Percentiles rank a stretch among this genome's conserved stretches.
Evolutionary conservation across 2,888 invertebrate genomes (phyloP).

Genomic region (Ceratothoa steindachneri): DNA sequence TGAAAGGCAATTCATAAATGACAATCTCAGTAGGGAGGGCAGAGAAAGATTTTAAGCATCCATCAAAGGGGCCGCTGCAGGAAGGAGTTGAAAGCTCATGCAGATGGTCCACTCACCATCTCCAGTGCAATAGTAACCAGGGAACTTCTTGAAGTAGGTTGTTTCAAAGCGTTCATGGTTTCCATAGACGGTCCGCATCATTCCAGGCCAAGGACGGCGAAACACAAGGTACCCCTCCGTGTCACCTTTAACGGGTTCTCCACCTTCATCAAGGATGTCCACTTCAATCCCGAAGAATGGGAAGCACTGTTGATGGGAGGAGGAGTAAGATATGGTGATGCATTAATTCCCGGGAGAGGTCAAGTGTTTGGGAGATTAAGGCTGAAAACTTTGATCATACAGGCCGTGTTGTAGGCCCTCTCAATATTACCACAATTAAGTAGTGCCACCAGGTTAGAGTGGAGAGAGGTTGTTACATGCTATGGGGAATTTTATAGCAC

Average conservation of each 20-base stretch:
- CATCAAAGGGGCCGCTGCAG: no score
- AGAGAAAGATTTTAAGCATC: no score
- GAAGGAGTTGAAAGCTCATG: no score
- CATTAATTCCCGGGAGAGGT: no score
- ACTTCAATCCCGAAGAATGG: slow-evolving; percentile 97
- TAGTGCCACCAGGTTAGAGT: neutral
- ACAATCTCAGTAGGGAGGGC: no score
- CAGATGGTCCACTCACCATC: no score
- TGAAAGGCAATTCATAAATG: no score
- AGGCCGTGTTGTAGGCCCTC: no score
- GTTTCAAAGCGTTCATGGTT: slow-evolving; percentile 79
- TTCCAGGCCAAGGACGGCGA: slow-evolving; percentile 93
- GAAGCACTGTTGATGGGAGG: slow-evolving; percentile 62
- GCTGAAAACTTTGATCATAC: no score
- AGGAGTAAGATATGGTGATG: no score
- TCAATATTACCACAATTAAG: neutral
- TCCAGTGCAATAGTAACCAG: slow-evolving; percentile 95
- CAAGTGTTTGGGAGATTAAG: neutral
- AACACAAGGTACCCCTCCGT: slow-evolving; percentile 95
- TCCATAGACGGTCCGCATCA: slow-evolving; percentile 90
- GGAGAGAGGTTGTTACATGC: no score
- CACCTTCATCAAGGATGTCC: slow-evolving; percentile 78
- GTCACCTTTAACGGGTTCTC: slow-evolving; percentile 75
- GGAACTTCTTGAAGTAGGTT: slow-evolving; percentile 92
- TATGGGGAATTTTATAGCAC: no score